Conservation (phyloP, 2,888 invertebrate genomes). For the Caenorhabditis uteleia region DNA sequence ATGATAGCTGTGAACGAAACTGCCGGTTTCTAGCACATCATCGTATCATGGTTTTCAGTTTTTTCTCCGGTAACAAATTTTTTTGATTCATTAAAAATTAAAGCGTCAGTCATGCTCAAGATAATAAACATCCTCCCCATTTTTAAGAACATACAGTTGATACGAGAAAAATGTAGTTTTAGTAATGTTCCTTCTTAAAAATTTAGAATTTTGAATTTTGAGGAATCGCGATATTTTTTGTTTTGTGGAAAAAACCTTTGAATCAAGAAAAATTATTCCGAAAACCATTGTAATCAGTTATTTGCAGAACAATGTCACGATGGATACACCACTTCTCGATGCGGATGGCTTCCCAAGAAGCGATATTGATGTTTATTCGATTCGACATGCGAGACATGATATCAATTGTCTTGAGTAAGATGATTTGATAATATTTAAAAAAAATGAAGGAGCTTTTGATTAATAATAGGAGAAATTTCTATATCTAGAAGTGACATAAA, state of each 20-base stretch:
- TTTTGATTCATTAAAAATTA: no score
- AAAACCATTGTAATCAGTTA: background rate
- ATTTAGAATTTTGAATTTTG: slow-evolving; percentile 18
- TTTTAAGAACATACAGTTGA: no score
- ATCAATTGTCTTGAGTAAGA: slow-evolving; percentile 81
- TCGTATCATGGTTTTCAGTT: background rate
- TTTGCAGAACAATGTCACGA: slow-evolving; percentile 70
- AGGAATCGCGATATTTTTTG: background rate
- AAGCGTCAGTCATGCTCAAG: no score
- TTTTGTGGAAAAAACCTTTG: background rate
- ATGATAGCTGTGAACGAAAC: no score
- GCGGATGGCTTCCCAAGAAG: slow-evolving; percentile 84
- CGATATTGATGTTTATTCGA: slow-evolving; percentile 89
- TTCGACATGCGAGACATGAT: slow-evolving; percentile 84
- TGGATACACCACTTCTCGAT: slow-evolving; percentile 85
- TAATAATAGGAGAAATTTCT: slow-evolving; percentile 5
- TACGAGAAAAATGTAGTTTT: no score
- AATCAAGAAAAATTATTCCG: no score
- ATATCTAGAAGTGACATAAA: no score
- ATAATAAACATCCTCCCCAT: no score
- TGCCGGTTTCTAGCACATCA: no score
- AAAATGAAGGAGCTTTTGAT: background rate
- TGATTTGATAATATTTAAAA: slow-evolving; percentile 3
- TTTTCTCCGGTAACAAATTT: no score
- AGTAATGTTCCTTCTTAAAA: no score